phyloP scores from a whole-genome alignment of 2,113 vertebrate species.

The Nesogale talazaci region DNA sequence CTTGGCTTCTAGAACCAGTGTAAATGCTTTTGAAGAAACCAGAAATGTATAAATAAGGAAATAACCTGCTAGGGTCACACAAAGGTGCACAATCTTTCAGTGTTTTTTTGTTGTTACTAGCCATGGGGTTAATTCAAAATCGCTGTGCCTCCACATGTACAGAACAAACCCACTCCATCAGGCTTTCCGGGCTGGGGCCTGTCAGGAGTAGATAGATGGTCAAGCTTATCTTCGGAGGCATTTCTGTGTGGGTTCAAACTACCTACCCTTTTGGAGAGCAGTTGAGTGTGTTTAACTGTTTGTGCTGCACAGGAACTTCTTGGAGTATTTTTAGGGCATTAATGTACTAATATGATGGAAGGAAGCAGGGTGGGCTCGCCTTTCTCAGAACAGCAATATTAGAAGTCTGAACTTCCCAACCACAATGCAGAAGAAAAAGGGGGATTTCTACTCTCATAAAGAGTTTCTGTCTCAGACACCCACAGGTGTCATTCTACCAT shows the following conservation, averaged over 20 bases:
- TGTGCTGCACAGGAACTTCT: background rate
- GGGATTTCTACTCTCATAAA: no score
- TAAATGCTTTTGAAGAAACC: background rate
- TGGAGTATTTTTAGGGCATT: background rate
- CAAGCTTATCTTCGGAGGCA: background rate
- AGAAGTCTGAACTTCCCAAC: no score
- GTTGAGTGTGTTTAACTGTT: background rate
- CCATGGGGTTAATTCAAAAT: background rate
- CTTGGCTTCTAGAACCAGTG: background rate
- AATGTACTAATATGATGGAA: background rate
- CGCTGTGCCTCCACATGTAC: background rate
- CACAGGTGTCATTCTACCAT: no score
- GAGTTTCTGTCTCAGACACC: no score
- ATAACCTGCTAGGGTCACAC: background rate
- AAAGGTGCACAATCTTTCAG: background rate
- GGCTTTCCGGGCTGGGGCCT: background rate
- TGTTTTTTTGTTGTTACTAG: background rate
- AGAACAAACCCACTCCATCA: background rate
- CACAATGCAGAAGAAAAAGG: no score
- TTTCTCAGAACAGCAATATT: no score
- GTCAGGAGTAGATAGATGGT: background rate
- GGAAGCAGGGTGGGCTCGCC: no score
- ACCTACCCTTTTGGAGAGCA: background rate
- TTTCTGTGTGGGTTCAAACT: background rate
- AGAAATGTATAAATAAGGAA: slow-evolving; percentile 4